Conservation (phyloP, 2,888 invertebrate genomes). For the Drosophila gaucha region DNA sequence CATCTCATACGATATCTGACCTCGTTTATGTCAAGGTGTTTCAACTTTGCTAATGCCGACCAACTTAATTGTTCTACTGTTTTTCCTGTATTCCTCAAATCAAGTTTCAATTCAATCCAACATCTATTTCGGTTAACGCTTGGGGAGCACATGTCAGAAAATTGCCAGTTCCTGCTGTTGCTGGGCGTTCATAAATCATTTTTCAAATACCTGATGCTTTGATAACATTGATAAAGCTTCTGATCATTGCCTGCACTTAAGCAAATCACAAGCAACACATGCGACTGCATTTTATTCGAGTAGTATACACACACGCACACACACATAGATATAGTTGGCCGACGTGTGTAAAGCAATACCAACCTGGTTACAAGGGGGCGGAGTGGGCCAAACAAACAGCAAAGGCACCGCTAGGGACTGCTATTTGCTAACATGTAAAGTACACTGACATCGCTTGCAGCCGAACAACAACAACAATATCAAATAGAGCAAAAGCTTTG, state of each 20-base stretch:
- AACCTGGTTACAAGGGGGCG: neutral
- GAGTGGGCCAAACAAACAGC: constrained; percentile 27
- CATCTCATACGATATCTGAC: constrained; percentile 50
- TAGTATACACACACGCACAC: constrained; percentile 5
- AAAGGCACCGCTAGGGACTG: constrained; percentile 47
- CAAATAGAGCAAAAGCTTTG: constrained; percentile 39
- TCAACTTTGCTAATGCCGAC: constrained; percentile 24
- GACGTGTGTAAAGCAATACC: constrained; percentile 36
- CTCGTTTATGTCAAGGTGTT: constrained; percentile 62
- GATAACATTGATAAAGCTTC: constrained; percentile 44
- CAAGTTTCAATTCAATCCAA: constrained; percentile 63
- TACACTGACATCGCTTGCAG: constrained; percentile 53
- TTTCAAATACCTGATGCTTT: constrained; percentile 14
- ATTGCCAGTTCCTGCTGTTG: constrained; percentile 37
- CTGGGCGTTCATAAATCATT: constrained; percentile 47
- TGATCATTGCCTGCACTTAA: constrained; percentile 53
- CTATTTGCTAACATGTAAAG: constrained; percentile 61
- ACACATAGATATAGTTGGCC: constrained; percentile 35
- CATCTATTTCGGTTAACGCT: constrained; percentile 24
- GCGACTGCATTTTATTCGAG: constrained; percentile 32
- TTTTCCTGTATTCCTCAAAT: constrained; percentile 35
- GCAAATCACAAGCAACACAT: constrained; percentile 49
- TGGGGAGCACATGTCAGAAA: constrained; percentile 41
- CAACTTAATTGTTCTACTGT: constrained; percentile 27
- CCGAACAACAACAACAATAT: constrained; percentile 20